These are phyloP conservation scores for Pygoscelis adeliae DNA, from an alignment of 2,113 vertebrate genomes.

Conservation along the genomic window DNA sequence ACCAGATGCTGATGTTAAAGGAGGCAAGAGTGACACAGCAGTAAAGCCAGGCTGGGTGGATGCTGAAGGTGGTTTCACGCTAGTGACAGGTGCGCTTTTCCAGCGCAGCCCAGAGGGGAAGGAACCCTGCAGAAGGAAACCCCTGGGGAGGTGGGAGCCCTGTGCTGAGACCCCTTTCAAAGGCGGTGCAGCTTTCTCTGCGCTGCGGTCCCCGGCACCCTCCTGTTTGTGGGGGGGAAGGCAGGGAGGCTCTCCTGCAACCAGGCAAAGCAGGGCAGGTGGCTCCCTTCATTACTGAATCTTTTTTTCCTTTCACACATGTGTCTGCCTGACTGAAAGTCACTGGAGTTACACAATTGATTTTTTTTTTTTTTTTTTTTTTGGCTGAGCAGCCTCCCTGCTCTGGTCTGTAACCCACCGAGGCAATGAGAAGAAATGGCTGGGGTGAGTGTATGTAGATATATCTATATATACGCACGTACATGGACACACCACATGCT, in stretches of 20 bases:
- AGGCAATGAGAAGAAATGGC: background rate
- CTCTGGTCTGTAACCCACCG: background rate
- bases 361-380: background rate
- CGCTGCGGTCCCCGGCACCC: accelerated
- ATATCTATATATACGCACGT: accelerated
- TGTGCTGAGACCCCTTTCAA: background rate
- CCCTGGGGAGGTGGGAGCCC: background rate
- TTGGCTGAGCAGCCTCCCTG: background rate
- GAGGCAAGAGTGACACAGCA: background rate
- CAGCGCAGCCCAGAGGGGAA: background rate
- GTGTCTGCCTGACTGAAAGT: background rate
- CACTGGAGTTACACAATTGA: background rate
- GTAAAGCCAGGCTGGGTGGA: background rate
- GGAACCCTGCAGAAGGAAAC: background rate
- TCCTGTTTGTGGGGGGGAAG: background rate
- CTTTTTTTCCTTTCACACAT: background rate
- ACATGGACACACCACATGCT: background rate
- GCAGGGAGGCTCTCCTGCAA: background rate
- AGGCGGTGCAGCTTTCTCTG: background rate
- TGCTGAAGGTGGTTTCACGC: background rate
- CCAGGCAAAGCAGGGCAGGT: background rate
- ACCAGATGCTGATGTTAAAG: background rate
- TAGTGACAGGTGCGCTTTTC: accelerated
- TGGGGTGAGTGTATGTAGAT: background rate
- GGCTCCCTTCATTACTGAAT: background rate